Conservation (phyloP, 2,888 invertebrate species). For the Crossocerus cetratus region DNA sequence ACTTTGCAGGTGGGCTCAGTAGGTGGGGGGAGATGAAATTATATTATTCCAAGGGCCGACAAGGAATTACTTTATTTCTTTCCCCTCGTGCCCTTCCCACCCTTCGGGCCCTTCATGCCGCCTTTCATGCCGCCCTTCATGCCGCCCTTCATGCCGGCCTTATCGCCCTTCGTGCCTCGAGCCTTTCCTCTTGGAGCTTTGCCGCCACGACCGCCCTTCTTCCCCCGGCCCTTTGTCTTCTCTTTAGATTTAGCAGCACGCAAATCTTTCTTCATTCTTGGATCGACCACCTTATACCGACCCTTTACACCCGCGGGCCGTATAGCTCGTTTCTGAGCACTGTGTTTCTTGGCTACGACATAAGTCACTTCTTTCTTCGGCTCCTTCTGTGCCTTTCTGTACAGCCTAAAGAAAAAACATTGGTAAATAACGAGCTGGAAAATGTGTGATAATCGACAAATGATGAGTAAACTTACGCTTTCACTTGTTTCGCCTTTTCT, state of each 20-base stretch:
- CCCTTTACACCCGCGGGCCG: slow-evolving; percentile 94
- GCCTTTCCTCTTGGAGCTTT: slow-evolving; percentile 60
- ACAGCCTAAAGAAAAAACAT: slow-evolving; percentile 81
- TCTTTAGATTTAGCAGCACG: slow-evolving; percentile 83
- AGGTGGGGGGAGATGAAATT: not conserved
- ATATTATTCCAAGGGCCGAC: not conserved
- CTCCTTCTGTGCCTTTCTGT: slow-evolving; percentile 91
- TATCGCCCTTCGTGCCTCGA: slow-evolving; percentile 41
- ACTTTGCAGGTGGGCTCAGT: not conserved
- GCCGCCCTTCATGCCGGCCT: too few species aligned
- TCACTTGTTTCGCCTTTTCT: slow-evolving; percentile 96
- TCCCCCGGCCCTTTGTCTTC: slow-evolving; percentile 78
- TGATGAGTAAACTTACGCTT: slow-evolving; percentile 82
- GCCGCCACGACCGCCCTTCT: slow-evolving; percentile 71
- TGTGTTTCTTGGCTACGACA: slow-evolving; percentile 94
- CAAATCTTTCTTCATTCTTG: slow-evolving; percentile 96
- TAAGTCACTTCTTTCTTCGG: slow-evolving; percentile 95
- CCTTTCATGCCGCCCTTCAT: too few species aligned
- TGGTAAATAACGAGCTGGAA: slow-evolving; percentile 21
- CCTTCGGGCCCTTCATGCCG: too few species aligned
- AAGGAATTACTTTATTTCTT: slow-evolving; percentile 43
- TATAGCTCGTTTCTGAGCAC: slow-evolving; percentile 85
- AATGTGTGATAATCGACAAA: not conserved
- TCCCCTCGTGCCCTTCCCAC: slow-evolving; percentile 32
- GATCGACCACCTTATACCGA: slow-evolving; percentile 95